Evolutionary conservation across 2,113 vertebrate genomes (phyloP), one percentile per base, ranked within the genome.

Genomic region (Archocentrus centrarchus): DNA sequence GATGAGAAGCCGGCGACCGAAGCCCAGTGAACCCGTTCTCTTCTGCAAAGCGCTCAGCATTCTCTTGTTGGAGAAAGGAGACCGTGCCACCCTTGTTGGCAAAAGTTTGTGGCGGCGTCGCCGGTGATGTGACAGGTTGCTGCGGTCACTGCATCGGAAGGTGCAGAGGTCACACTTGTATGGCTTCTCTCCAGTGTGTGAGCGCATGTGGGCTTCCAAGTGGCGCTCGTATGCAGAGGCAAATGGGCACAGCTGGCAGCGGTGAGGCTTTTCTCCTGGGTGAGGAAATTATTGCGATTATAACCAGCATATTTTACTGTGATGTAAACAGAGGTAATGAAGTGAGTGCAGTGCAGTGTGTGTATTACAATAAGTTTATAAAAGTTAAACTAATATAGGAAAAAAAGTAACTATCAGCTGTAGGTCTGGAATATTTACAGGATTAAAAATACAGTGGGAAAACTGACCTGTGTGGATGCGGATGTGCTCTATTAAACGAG

Each of bases 181-280:
- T 0, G 98, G 98, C 88, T 99, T 99, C 89, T 99, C 98, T 22
- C 98, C 98, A 0, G 98, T 99, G 92, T 99, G 98, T 0, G 98
- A 99, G 9, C 98, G 95, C 98, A 99, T 99, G 89, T 99, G 98
- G 7, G 98, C 98, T 92, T 99, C 98, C 87, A 99, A 92, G 80
- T 99, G 98, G 77, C 98, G 98, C 92, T 99, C 98, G 0, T 99
- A 99, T 0, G 98, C 98, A 4, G 98, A 99, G 3, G 98, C 98
- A 76, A 99, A 99, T 3, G 98, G 98, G 85, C 98, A 99, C 86
- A 99, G 94, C 75, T 99, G 98, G 73, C 98, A 99, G 76, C 97
- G 96, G 88, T 99, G 98, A 0, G 98, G 98, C 91, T 99, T 99
- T 92, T 99, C 98, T 90, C 98, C 98, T 99, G 47, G 79, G 13